Base-by-base conservation (phyloP, 2,113 vertebrate genomes). In the Zingel zingel region DNA sequence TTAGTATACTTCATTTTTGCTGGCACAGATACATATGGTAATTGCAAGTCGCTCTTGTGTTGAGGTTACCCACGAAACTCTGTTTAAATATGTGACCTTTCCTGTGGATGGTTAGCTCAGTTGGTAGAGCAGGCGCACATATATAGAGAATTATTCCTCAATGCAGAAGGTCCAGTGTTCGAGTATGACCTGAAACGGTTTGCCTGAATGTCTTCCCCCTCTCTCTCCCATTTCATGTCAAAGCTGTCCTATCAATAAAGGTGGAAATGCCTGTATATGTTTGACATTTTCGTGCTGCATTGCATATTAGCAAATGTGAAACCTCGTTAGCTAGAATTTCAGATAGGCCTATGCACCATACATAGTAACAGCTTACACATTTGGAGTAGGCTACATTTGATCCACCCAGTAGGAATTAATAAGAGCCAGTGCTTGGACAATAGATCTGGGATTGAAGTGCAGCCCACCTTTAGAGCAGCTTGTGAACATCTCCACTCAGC, bases 391-490 rank as follows among this genome's bases (percentile, higher is more conserved):
- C n/a, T 45, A 12, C 14, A n/a, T 47, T 61, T 61, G 9, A 74
- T 69, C 19, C 36, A 47, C 45, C 14, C n/a, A 30, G 12, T 5
- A 14, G 15, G 5, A 5, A 0, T 23, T 61, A 14, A 23, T 1
- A 10, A 21, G 13, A 58, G 12, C 25, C 19, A 21, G 39, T 51
- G 18, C 1, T 30, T 9, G 23, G 5, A 56, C n/a, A 13, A 43
- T 11, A 21, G 16, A 12, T n/a, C 13, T 48, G 16, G 2, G 19
- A 12, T 10, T 9, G 2, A 1, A 10, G 7, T 18, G 9, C 43
- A 5, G 14, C 87, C 6, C 36, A 97, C 97, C 97, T 98, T 98
- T 2, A 99, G 94, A 0, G 96, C 95, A 4, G 94, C 59, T 88
- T 92, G 45, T 95, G 88, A 50, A 99, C 85, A 19, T 94, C 91